phyloP scores from a whole-genome alignment of 2,113 vertebrate species.

The Sinosuthora webbiana region DNA sequence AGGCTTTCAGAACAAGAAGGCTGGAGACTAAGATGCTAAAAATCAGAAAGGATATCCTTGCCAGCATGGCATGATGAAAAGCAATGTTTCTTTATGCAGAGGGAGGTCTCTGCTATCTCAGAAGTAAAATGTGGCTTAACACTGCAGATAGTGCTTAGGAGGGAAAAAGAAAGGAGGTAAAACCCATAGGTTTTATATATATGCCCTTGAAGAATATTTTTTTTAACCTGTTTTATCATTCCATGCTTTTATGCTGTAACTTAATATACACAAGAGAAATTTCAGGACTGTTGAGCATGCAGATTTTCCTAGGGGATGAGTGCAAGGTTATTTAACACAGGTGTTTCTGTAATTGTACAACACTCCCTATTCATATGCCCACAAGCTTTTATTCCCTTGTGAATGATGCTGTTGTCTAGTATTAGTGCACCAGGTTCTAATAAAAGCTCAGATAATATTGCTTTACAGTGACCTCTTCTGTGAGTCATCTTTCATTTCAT shows the following conservation, averaged over 20 bases:
- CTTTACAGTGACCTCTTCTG: slow-evolving; percentile 15
- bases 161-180: neutral
- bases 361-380: neutral
- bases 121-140: neutral
- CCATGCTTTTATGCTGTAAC: neutral
- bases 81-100: neutral
- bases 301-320: slow-evolving; percentile 43
- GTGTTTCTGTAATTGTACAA: slow-evolving; percentile 52
- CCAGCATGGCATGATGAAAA: neutral
- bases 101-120: neutral
- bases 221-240: neutral
- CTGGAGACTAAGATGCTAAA: neutral
- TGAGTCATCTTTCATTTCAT: neutral
- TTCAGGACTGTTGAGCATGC: slow-evolving; percentile 18
- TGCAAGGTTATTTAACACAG: slow-evolving; percentile 40
- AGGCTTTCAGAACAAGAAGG: neutral
- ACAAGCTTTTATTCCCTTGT: slow-evolving; percentile 36
- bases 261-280: slow-evolving; percentile 15
- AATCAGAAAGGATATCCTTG: neutral
- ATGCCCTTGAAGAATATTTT: neutral
- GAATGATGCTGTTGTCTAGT: neutral
- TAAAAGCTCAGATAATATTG: neutral
- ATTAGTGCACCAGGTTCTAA: slow-evolving; percentile 6
- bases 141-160: neutral
- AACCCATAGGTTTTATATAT: neutral